Conservation (phyloP, 2,888 invertebrate genomes). For the Brachycybe producta region DNA sequence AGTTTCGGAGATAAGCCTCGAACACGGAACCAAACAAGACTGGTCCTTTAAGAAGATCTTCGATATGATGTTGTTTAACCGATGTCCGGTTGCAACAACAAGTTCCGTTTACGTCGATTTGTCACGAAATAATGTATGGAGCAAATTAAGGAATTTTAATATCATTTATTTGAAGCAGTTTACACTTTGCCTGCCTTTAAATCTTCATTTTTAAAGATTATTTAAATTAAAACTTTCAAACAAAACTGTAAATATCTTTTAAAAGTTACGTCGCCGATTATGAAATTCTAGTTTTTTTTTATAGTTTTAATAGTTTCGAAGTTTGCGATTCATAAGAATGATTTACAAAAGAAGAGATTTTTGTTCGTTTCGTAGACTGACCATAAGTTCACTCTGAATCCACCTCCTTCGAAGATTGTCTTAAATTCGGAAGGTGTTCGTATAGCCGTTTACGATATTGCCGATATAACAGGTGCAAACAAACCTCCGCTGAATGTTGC, state of each 20-base stretch:
- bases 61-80: slow-evolving; percentile 66
- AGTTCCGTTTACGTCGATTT: slow-evolving; percentile 73
- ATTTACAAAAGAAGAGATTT: too few species aligned
- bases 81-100: slow-evolving; percentile 63
- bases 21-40: slow-evolving; percentile 40
- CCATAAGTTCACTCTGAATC: slow-evolving; percentile 49
- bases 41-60: slow-evolving; percentile 80
- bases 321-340: too few species aligned
- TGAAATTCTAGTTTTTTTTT: slow-evolving; percentile 2
- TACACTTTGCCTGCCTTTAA: too few species aligned
- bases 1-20: slow-evolving; percentile 59
- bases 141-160: slow-evolving; percentile 14
- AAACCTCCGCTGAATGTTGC: slow-evolving; percentile 48
- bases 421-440: slow-evolving; percentile 54
- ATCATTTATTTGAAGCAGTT: too few species aligned
- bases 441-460: slow-evolving; percentile 59
- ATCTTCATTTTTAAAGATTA: too few species aligned
- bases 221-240: too few species aligned
- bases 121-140: slow-evolving; percentile 39
- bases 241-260: too few species aligned
- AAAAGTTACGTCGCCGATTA: background rate
- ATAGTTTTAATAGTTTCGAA: slow-evolving; percentile 3
- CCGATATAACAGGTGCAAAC: slow-evolving; percentile 36
- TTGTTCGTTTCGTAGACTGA: slow-evolving; percentile 32
- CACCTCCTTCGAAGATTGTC: slow-evolving; percentile 45